Evolutionary conservation across 2,113 vertebrate genomes (phyloP).

Genomic region (Tapirus terrestris): DNA sequence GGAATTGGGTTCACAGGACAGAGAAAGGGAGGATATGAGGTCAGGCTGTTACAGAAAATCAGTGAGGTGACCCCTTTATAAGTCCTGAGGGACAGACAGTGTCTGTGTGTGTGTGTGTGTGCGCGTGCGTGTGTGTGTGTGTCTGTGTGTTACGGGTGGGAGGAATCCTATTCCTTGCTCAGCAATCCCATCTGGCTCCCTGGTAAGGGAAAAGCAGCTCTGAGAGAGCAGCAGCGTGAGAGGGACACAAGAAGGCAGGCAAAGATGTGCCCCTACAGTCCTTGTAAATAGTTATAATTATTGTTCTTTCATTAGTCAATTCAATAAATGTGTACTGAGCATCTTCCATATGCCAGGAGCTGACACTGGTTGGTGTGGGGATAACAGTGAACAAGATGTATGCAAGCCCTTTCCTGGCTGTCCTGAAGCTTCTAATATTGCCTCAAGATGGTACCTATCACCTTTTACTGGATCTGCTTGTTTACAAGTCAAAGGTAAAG

Average conservation of each 20-base stretch:
- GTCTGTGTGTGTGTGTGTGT: accelerated
- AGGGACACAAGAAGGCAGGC: neutral
- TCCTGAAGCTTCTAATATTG: neutral
- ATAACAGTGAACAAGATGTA: neutral
- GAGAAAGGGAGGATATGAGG: neutral
- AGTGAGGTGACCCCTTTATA: neutral
- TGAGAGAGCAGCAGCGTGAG: neutral
- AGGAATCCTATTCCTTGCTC: neutral
- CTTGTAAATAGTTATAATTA: neutral
- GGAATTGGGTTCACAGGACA: neutral
- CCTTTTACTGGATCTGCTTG: neutral
- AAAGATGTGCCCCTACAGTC: neutral
- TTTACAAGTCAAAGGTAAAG: neutral
- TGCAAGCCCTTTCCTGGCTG: neutral
- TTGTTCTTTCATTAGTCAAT: neutral
- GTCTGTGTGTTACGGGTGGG: neutral
- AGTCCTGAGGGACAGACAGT: neutral
- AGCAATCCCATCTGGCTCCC: neutral
- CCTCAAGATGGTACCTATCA: neutral
- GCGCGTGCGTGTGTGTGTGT: neutral
- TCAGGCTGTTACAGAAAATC: neutral
- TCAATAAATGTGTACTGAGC: neutral
- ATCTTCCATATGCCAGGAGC: neutral
- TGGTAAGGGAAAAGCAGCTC: neutral
- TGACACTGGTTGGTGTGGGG: neutral